These are phyloP conservation scores for Nipponacmea schrenckii DNA, from an alignment of 2,888 invertebrate species.

Conservation along the genomic window DNA sequence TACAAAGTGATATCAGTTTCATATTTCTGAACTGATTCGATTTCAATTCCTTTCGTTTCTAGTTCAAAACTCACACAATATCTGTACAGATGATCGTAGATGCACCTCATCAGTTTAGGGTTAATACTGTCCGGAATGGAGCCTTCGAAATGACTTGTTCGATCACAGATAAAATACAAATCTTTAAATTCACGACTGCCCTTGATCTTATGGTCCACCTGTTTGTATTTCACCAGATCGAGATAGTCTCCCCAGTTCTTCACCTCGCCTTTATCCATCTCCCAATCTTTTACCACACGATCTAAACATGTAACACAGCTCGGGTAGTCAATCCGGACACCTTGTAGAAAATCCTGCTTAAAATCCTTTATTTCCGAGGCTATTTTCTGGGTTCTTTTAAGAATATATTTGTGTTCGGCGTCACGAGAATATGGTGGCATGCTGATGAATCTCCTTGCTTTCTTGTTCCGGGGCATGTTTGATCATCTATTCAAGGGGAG, in stretches of 20 bases:
- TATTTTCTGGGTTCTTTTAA: constrained; percentile 42
- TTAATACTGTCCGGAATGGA: constrained; percentile 43
- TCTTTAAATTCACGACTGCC: constrained; percentile 33
- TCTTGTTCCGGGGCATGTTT: constrained; percentile 13
- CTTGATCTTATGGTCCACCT: constrained; percentile 30
- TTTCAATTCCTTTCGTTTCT: constrained; percentile 44
- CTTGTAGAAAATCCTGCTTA: constrained; percentile 39
- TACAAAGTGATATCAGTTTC: constrained; percentile 40
- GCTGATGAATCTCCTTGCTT: constrained; percentile 4
- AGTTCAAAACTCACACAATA: constrained; percentile 52
- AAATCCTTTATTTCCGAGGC: constrained; percentile 43
- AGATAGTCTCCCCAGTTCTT: constrained; percentile 46
- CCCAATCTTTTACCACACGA: constrained; percentile 36
- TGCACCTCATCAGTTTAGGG: constrained; percentile 36
- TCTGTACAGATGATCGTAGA: constrained; percentile 45
- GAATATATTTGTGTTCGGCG: constrained; percentile 44
- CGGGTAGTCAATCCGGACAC: constrained; percentile 35
- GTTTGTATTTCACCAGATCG: constrained; percentile 33
- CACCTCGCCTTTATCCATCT: constrained; percentile 31
- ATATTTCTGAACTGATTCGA: constrained; percentile 43
- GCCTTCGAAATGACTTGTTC: constrained; percentile 45
- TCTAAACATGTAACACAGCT: constrained; percentile 35
- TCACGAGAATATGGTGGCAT: constrained; percentile 44
- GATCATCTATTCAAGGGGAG: neutral
- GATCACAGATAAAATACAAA: constrained; percentile 41